Conservation (phyloP, 2,797 vertebrate genomes). For the Apodemus agrarius region DNA sequence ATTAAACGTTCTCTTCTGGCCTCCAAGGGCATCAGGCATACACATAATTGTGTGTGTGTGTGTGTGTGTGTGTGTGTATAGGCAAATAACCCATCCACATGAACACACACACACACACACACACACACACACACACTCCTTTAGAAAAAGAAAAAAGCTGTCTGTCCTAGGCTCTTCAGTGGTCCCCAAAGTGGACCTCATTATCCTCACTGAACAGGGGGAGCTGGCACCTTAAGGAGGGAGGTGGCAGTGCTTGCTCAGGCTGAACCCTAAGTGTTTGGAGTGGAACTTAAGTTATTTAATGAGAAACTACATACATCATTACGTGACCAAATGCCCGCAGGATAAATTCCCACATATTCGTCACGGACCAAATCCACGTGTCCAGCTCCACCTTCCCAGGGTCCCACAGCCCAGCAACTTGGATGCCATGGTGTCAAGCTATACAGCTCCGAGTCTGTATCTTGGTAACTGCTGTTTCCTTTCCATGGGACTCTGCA, state of each 20-base stretch:
- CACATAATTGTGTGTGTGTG: neutral
- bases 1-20: neutral
- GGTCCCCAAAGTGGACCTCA: neutral
- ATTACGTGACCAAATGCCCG: neutral
- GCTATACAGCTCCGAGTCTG: fast-evolving
- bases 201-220: neutral
- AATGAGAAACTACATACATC: no score
- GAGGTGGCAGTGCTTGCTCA: neutral
- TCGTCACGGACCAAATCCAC: no score
- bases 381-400: neutral
- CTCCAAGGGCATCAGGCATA: neutral
- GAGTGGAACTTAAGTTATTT: neutral
- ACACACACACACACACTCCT: neutral
- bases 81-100: neutral
- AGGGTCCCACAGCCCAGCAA: no score
- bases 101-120: neutral
- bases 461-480: neutral
- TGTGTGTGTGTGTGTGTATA: neutral
- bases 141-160: neutral
- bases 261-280: neutral
- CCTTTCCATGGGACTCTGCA: neutral
- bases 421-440: neutral
- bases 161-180: neutral
- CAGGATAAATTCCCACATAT: neutral
- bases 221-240: neutral